A percentile compares a stretch with the other conserved stretches of the same genome.
phyloP scores from a whole-genome alignment of 2,888 invertebrate genomes.

The Plemyria rubiginata region DNA sequence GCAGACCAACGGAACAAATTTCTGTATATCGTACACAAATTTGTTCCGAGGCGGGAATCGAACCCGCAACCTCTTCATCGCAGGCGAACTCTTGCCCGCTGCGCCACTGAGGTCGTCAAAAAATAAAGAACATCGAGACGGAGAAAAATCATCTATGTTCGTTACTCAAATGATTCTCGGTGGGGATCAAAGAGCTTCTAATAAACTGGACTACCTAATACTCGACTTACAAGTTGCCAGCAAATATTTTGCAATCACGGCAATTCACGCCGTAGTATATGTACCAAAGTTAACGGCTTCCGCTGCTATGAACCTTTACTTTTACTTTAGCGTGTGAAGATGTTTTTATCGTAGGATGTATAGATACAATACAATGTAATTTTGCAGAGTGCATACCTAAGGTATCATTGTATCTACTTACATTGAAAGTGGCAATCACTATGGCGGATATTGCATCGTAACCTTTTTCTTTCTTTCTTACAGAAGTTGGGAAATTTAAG shows the following conservation, averaged over 20 bases:
- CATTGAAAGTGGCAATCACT: not conserved
- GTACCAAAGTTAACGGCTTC: constrained; percentile 46
- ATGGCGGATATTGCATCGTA: constrained; percentile 4
- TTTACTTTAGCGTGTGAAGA: constrained; percentile 36
- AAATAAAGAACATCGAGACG: too few species aligned
- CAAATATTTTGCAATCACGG: constrained; percentile 27
- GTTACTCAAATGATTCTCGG: too few species aligned
- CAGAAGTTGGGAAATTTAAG: too few species aligned
- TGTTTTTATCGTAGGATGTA: constrained; percentile 18
- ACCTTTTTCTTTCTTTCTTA: not conserved
- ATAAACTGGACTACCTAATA: not conserved
- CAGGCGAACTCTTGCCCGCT: too few species aligned
- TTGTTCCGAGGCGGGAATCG: too few species aligned
- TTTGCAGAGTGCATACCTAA: constrained; percentile 7
- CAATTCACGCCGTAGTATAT: constrained; percentile 6
- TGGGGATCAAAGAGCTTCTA: too few species aligned
- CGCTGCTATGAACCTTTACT: constrained; percentile 32
- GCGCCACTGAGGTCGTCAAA: too few species aligned
- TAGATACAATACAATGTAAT: constrained; percentile 14
- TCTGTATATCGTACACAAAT: too few species aligned
- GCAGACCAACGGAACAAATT: too few species aligned
- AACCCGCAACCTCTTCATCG: too few species aligned
- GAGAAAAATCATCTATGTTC: too few species aligned
- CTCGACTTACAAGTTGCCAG: constrained; percentile 4
- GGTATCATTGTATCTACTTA: not conserved